Evolutionary conservation across 2,797 vertebrate genomes (phyloP).

Genomic region (Cirrhinus molitorella): DNA sequence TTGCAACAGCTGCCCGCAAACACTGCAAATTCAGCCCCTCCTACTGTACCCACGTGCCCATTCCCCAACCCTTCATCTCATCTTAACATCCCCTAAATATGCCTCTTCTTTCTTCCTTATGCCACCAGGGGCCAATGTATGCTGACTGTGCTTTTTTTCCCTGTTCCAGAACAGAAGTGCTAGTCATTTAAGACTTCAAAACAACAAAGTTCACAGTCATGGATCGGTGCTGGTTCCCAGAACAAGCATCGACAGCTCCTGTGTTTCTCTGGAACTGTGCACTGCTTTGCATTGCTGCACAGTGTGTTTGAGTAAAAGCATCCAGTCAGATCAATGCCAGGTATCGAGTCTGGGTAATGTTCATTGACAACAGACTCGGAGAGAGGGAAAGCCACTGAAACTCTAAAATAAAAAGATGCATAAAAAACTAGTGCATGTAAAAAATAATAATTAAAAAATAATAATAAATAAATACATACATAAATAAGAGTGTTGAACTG

Average conservation of each 20-base stretch:
- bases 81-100: background rate
- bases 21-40: background rate
- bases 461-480: too few relatives aligned
- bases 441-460: too few relatives aligned
- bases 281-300: background rate
- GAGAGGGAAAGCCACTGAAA: background rate
- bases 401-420: background rate
- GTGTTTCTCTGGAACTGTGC: background rate
- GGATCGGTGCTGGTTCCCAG: background rate
- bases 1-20: background rate
- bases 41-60: background rate
- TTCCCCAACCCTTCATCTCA: conserved; percentile 13
- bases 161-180: background rate
- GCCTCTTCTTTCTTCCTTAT: background rate
- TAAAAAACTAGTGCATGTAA: background rate
- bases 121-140: background rate
- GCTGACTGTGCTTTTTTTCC: conserved; percentile 21
- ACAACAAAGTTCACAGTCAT: conserved; percentile 10
- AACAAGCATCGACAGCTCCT: conserved; percentile 1
- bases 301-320: conserved; percentile 10
- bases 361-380: conserved; percentile 9
- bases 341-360: conserved; percentile 30
- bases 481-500: too few relatives aligned
- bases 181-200: conserved; percentile 22
- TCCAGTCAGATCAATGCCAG: conserved; percentile 12